Evolutionary conservation across 2,888 invertebrate species (phyloP).

Genomic region (Microplitis manilae): DNA sequence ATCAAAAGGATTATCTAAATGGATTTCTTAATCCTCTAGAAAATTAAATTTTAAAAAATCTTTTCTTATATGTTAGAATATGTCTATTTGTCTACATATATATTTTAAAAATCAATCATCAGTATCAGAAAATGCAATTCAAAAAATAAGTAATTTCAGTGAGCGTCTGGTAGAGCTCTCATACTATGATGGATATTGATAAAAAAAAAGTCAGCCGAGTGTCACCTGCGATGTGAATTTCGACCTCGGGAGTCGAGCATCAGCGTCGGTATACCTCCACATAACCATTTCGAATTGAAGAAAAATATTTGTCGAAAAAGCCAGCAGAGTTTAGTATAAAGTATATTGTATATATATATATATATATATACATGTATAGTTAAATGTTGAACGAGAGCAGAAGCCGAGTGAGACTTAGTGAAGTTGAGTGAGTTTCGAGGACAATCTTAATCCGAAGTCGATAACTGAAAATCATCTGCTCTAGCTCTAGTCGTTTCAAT

Average conservation of each 20-base stretch:
- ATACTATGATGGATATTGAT: not conserved
- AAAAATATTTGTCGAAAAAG: constrained; percentile 37
- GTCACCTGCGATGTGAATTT: constrained; percentile 5
- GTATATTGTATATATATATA: not conserved
- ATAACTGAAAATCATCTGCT: constrained; percentile 37
- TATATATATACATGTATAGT: not conserved
- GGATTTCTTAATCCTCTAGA: not conserved
- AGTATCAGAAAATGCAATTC: not conserved
- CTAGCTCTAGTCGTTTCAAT: constrained; percentile 34
- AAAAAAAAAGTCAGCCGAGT: not conserved
- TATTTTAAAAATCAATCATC: not conserved
- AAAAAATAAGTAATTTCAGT: not conserved
- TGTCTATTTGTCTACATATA: not conserved
- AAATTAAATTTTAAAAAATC: not conserved
- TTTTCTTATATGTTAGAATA: not conserved
- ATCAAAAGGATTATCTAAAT: not conserved
- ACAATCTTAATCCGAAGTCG: constrained; percentile 30
- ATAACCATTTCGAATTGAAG: constrained; percentile 30
- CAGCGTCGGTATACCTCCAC: not conserved
- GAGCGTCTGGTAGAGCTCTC: not conserved
- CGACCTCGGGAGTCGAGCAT: not conserved
- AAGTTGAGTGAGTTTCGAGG: constrained; percentile 2
- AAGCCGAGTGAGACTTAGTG: not conserved
- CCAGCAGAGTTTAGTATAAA: not conserved
- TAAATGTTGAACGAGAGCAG: not conserved